Evolutionary conservation across 2,888 invertebrate genomes (phyloP).

Genomic region (Aporophyla nigra): DNA sequence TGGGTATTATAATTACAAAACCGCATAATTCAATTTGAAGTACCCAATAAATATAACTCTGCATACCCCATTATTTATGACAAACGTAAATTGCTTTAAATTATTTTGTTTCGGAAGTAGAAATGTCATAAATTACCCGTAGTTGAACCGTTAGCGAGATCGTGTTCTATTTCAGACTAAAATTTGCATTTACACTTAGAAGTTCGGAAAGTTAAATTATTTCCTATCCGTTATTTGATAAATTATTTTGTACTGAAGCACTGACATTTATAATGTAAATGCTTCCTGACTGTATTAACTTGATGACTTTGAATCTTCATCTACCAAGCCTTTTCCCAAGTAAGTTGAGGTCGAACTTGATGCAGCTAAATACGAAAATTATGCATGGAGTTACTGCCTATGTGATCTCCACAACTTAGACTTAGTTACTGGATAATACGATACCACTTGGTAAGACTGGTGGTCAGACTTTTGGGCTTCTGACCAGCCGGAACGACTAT

Average conservation of each 20-base stretch:
- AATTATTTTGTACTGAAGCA: constrained; percentile 21
- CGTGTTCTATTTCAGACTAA: constrained; percentile 29
- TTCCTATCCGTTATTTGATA: background rate
- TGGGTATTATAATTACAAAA: background rate
- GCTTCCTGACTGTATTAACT: background rate
- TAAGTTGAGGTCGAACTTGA: too few species aligned
- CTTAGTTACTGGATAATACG: too few species aligned
- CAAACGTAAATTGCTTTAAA: constrained; percentile 18
- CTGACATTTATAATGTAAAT: constrained; percentile 33
- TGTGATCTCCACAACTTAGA: too few species aligned
- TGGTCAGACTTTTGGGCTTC: too few species aligned
- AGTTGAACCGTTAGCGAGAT: constrained; percentile 28
- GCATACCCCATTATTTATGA: background rate
- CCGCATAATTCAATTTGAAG: background rate
- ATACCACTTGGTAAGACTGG: too few species aligned
- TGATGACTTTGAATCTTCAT: too few species aligned
- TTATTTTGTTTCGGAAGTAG: constrained; percentile 36
- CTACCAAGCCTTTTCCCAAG: too few species aligned
- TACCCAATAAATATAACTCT: background rate
- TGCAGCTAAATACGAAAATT: too few species aligned
- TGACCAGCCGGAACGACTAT: too few species aligned
- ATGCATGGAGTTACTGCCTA: too few species aligned
- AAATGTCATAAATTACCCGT: constrained; percentile 34
- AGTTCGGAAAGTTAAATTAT: constrained; percentile 18
- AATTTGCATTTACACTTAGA: constrained; percentile 36